Conservation (phyloP, 2,888 invertebrate species). For the Napeogenes inachia region DNA sequence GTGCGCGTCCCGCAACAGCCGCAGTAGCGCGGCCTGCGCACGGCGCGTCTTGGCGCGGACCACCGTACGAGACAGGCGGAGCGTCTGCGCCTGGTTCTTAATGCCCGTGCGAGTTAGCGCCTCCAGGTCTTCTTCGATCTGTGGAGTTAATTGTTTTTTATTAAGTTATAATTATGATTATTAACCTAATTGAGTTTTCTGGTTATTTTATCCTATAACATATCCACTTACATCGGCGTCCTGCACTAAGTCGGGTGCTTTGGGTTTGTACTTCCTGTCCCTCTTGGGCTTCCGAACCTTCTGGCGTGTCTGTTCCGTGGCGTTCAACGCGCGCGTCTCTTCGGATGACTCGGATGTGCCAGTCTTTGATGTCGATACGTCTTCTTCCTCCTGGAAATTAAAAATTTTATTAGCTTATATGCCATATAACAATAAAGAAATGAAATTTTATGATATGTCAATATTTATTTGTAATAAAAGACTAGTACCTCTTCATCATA, state of each 20-base stretch:
- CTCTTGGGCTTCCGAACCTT: constrained; percentile 50
- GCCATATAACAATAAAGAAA: too few relatives aligned
- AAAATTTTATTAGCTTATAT: background rate
- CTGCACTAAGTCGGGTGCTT: constrained; percentile 59
- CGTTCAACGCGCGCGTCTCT: constrained; percentile 39
- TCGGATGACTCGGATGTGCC: constrained; percentile 47
- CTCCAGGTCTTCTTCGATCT: constrained; percentile 94
- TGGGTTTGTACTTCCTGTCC: constrained; percentile 63
- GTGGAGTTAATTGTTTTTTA: background rate
- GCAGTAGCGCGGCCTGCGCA: constrained; percentile 85
- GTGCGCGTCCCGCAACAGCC: constrained; percentile 87
- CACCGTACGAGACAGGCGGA: constrained; percentile 93
- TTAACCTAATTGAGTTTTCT: too few relatives aligned
- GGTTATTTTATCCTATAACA: background rate
- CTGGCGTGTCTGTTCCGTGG: constrained; percentile 36
- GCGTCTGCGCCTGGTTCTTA: constrained; percentile 92
- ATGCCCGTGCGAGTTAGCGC: constrained; percentile 86
- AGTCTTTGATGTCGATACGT: constrained; percentile 59
- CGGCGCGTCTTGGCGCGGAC: constrained; percentile 91
- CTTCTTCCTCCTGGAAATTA: constrained; percentile 55
- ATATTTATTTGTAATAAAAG: background rate
- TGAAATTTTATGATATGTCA: too few relatives aligned
- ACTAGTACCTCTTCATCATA: constrained; percentile 67
- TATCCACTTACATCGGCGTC: constrained; percentile 67
- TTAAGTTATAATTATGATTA: too few relatives aligned